Percentiles rank a stretch among this genome's conserved stretches.
phyloP scores from a whole-genome alignment of 2,888 invertebrate genomes.

The Psococerastis gibbosa region DNA sequence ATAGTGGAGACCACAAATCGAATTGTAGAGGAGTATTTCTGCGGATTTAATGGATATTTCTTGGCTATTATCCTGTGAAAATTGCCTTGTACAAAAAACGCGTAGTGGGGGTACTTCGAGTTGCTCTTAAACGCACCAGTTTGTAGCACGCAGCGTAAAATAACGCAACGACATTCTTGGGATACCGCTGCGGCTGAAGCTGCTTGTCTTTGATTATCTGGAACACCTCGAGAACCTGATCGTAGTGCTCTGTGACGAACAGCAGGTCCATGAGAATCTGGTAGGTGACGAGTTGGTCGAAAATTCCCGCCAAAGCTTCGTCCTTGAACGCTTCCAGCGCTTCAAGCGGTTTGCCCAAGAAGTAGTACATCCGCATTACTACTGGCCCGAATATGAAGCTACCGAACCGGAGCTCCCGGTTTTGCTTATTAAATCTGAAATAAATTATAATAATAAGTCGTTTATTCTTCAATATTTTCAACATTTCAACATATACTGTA shows the following conservation, averaged over 20 bases:
- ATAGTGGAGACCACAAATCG: too few relatives aligned
- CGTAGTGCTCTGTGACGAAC: constrained; percentile 43
- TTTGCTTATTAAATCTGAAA: constrained; percentile 49
- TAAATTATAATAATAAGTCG: too few relatives aligned
- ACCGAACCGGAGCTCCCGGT: constrained; percentile 53
- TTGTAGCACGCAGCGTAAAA: constrained; percentile 53
- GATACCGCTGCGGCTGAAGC: constrained; percentile 41
- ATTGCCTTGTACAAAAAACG: too few relatives aligned
- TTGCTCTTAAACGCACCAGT: constrained; percentile 32
- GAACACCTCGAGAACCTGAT: constrained; percentile 43
- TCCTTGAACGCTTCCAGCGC: constrained; percentile 47
- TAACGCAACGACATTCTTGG: constrained; percentile 46
- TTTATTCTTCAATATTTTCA: too few relatives aligned
- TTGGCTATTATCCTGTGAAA: too few relatives aligned
- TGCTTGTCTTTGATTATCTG: constrained; percentile 39
- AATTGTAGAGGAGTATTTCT: too few relatives aligned
- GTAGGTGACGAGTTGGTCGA: constrained; percentile 47
- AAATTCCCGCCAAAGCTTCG: constrained; percentile 40
- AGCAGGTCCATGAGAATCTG: constrained; percentile 52
- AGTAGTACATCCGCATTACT: constrained; percentile 57
- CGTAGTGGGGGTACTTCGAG: too few relatives aligned
- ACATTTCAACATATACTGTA: too few relatives aligned
- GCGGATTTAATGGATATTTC: too few relatives aligned
- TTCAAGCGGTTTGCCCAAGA: constrained; percentile 43
- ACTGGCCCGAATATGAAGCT: constrained; percentile 66